Base-by-base conservation (phyloP, 2,113 vertebrate species). In the Nesogale talazaci region DNA sequence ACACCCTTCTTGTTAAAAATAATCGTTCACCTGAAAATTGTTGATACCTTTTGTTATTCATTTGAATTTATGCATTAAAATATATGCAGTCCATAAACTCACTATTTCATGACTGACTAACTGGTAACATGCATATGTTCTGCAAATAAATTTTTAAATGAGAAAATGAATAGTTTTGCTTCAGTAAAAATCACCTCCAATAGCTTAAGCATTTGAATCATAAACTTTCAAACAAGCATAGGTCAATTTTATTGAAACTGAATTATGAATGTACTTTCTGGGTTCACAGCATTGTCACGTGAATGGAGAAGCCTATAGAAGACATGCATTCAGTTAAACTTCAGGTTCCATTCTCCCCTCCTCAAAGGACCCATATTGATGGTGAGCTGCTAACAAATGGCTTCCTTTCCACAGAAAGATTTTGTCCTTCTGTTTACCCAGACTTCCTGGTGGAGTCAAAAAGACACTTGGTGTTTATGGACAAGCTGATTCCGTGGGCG, bases 61-160 rank as follows among this genome's bases (percentile, higher is more conserved):
- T 94, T 96, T 96, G 59, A 94, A 97, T 25, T 36, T 6, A 94
- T 69, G 94, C 34, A 88, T 94, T 97, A 97, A 95, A 96, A 93
- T 12, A 93, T 92, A 96, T 85, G 74, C 52, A 95, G 79, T 83
- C 77, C 94, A 81, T 96, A 96, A 97, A 97, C 78, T 88, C n/a
- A 93, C 77, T 46, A 95, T 93, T 96, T 97, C 88, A 96, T 91
- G 86, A 95, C 61, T 93, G 89, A 96, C 89, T 95, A 95, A 81
- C 93, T 57, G 92, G 92, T 0, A 40, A 75, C 89, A 95, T 65
- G 94, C 96, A 95, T 95, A 19, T 95, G 90, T 94, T 94, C 89
- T 93, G 86, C 96, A 97, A 97, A 97, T 95, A 95, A 97, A 94
- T 63, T 96, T 98, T 96, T 94, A 98, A 96, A 93, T n/a, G 88